Conservation (phyloP, 2,888 invertebrate species). For the Cordylochernes scorpioides region DNA sequence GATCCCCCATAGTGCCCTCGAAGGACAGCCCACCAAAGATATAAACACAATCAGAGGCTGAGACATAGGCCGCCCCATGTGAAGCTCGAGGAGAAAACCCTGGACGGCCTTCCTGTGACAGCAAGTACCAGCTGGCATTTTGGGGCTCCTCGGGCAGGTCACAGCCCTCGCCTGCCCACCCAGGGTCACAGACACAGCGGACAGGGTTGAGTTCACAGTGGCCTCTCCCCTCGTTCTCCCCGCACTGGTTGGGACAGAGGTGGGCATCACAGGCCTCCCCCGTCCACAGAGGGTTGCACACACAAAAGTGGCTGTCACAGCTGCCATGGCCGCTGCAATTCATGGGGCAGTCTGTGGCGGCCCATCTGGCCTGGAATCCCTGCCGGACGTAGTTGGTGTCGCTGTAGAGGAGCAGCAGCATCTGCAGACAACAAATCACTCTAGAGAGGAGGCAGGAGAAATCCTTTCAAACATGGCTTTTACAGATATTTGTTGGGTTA, state of each 20-base stretch:
- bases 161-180: constrained; percentile 22
- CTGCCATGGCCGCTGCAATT: constrained; percentile 52
- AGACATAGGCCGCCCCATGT: constrained; percentile 58
- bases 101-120: constrained; percentile 24
- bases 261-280: constrained; percentile 56
- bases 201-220: constrained; percentile 15
- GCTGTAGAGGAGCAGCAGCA: constrained; percentile 76
- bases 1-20: constrained; percentile 46
- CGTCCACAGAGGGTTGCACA: constrained; percentile 55
- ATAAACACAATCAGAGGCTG: constrained; percentile 52
- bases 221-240: constrained; percentile 30
- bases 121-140: constrained; percentile 35
- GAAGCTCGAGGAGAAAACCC: constrained; percentile 41
- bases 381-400: constrained; percentile 79
- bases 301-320: constrained; percentile 50
- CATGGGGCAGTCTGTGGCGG: constrained; percentile 46
- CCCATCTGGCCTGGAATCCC: constrained; percentile 70
- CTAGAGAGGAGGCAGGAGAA: no score
- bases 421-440: constrained; percentile 33
- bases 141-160: constrained; percentile 17
- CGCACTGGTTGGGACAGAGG: constrained; percentile 61
- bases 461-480: no score
- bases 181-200: constrained; percentile 20
- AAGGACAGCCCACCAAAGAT: constrained; percentile 81
- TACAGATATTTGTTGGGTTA: no score